These are phyloP conservation scores for Drosophila austrosaltans DNA, from an alignment of 2,888 invertebrate species.

Conservation along the genomic window DNA sequence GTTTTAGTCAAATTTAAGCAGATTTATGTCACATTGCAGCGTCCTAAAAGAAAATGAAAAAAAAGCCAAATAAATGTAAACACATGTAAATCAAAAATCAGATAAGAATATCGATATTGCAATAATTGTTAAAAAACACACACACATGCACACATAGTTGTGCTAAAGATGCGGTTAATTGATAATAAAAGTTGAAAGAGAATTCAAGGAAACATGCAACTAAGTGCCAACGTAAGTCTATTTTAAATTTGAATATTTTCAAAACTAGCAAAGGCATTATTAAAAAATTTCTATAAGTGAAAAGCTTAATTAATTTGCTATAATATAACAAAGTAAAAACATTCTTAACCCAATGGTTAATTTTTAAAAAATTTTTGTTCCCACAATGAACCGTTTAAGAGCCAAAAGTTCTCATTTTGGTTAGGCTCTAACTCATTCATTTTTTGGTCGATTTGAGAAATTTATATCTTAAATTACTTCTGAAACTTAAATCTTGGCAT, in stretches of 20 bases:
- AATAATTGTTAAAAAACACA: conserved; percentile 38
- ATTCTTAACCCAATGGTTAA: too few species aligned
- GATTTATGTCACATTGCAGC: conserved; percentile 82
- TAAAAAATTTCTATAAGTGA: too few species aligned
- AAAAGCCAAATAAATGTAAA: conserved; percentile 62
- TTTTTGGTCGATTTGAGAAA: not conserved
- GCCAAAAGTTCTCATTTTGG: too few species aligned
- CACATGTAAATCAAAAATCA: conserved; percentile 76
- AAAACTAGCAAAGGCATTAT: too few species aligned
- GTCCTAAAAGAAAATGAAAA: conserved; percentile 56
- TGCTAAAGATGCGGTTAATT: conserved; percentile 26
- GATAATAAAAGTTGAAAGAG: conserved; percentile 18
- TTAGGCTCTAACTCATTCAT: too few species aligned
- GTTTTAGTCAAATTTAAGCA: conserved; percentile 84
- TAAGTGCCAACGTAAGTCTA: too few species aligned
- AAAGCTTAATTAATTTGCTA: too few species aligned
- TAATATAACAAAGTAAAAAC: too few species aligned
- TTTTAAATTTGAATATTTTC: too few species aligned
- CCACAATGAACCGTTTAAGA: not conserved
- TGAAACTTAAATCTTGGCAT: not conserved
- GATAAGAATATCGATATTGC: conserved; percentile 53
- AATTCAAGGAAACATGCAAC: not conserved
- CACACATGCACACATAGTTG: too few species aligned
- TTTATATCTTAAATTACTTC: not conserved
- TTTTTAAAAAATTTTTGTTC: too few species aligned